Conservation (phyloP, 2,113 vertebrate species). For the Oostethus manadensis region DNA sequence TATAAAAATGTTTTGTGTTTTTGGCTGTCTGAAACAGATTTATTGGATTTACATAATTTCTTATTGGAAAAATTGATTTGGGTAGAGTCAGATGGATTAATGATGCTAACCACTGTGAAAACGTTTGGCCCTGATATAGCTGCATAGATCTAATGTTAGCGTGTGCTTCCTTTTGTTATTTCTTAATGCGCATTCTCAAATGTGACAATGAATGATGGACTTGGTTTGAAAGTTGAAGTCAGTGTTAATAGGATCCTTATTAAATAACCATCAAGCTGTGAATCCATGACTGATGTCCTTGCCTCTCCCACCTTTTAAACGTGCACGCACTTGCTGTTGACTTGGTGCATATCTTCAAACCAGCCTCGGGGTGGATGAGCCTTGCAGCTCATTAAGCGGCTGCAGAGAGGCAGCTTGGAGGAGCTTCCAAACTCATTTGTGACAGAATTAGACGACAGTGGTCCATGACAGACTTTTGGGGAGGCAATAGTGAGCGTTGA, state of each 20-base stretch:
- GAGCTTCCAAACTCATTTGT: slow-evolving; percentile 25
- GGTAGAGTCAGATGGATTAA: no score
- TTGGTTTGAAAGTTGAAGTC: background rate
- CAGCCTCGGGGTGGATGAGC: slow-evolving; percentile 11
- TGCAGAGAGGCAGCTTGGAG: slow-evolving; percentile 20
- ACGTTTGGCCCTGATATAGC: no score
- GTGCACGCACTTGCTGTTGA: slow-evolving; percentile 11
- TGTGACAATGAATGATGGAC: no score
- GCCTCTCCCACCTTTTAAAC: slow-evolving; percentile 29
- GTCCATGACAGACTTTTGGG: slow-evolving; percentile 27
- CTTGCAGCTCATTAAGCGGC: slow-evolving; percentile 47
- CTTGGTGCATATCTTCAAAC: slow-evolving; percentile 25
- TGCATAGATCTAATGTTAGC: no score
- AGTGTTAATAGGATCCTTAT: slow-evolving; percentile 36
- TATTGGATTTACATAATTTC: no score
- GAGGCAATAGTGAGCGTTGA: slow-evolving; percentile 15
- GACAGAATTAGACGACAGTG: slow-evolving; percentile 24
- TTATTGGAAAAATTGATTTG: no score
- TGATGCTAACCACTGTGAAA: no score
- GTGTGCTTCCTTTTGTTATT: no score
- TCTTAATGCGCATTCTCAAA: no score
- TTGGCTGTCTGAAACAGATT: no score
- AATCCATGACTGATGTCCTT: slow-evolving; percentile 31
- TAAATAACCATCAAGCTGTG: slow-evolving; percentile 44
- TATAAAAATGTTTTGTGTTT: no score